Conservation (phyloP, 2,113 vertebrate genomes). For the Gavia stellata region DNA sequence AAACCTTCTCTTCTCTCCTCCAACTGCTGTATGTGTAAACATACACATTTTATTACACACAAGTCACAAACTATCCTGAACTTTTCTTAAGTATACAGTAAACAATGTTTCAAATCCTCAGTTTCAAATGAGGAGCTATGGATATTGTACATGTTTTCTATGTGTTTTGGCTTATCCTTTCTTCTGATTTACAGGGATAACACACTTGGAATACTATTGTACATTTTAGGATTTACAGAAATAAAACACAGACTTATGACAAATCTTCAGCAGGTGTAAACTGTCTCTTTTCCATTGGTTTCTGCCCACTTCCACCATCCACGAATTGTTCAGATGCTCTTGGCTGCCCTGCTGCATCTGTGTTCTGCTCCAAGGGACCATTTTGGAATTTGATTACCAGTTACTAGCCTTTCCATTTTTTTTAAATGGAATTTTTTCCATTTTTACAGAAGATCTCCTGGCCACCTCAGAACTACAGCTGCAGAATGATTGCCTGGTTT, state of each 20-base stretch:
- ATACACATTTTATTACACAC: background rate
- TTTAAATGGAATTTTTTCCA: no score
- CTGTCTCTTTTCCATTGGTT: background rate
- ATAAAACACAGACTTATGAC: background rate
- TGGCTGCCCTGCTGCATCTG: background rate
- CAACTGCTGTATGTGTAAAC: background rate
- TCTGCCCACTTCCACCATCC: background rate
- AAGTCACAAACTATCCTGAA: background rate
- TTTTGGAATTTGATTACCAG: background rate
- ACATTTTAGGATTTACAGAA: background rate
- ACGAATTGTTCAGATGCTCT: background rate
- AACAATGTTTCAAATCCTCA: background rate
- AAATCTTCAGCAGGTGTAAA: background rate
- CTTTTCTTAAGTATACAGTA: background rate
- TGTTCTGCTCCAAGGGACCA: background rate
- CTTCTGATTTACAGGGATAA: background rate
- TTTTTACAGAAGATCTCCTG: background rate
- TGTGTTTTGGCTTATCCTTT: background rate
- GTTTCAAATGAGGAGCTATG: background rate
- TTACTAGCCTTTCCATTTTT: background rate
- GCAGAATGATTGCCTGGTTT: background rate
- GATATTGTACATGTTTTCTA: background rate
- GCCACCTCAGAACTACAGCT: slow-evolving; percentile 6
- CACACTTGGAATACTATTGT: background rate
- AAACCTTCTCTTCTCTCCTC: background rate